Evolutionary conservation across 2,888 invertebrate genomes (phyloP), one percentile per base, ranked within the genome.

Genomic region (Andrena minutula): DNA sequence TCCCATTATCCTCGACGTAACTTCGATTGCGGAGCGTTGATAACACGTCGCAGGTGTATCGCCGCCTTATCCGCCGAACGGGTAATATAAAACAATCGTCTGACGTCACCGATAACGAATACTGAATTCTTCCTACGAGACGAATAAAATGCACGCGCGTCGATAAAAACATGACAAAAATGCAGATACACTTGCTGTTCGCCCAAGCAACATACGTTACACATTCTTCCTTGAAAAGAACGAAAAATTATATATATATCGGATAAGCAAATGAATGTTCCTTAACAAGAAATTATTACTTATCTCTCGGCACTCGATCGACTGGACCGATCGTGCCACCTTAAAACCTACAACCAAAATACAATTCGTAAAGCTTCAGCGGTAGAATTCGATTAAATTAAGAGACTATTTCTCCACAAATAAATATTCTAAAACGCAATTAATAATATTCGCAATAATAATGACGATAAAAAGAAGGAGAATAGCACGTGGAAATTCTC

Each of bases 401-500:
- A 78, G 66, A 79, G 56, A 28, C 28, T 71, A 7, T 58, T 76
- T 47, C 47, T 79, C 47, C 47, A 73, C 66, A 75, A 87, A 87
- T 87, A 85, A 87, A 88, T 87, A 85, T 51, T 30, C 64, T 87
- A 87, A 23, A 61, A 58, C 70, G 56, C 63, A 75, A 82, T 35
- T n/a, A n/a, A 35, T 69, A 56, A 10, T 23, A 56, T 47, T 60
- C 66, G 65, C 66, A 66, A 77, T 41, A 56, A 26, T 23, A 26
- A 12, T 51, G 41, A 41, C 41, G 41, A 41, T 1, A 41, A 41
- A 41, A 41, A 41, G 3, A 41, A 41, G 41, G 41, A 41, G 41
- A 79, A 73, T 73, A 72, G 32, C 58, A 72, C 49, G 65, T 20
- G 70, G 70, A 70, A 74, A 70, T 28, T 30, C n/a, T 47, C 49